Evolutionary conservation across 2,888 invertebrate species (phyloP).

Genomic region (Drosophila acutilabella): DNA sequence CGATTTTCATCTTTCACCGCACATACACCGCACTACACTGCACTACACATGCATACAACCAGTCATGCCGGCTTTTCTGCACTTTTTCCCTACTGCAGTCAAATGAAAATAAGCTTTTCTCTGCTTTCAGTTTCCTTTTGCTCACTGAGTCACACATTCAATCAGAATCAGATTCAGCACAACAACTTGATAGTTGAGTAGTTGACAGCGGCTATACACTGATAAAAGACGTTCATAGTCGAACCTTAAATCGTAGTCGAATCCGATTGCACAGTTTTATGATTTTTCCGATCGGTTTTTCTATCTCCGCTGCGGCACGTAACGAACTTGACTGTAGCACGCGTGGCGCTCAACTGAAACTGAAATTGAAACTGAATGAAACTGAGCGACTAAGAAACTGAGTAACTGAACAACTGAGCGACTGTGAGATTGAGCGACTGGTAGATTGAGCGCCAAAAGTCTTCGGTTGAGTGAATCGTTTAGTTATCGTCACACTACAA

Average conservation of each 20-base stretch:
- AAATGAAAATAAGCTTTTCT: conserved; percentile 7
- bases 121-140: background rate
- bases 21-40: conserved; percentile 29
- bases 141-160: conserved; percentile 56
- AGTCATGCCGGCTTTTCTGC: conserved; percentile 50
- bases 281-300: background rate
- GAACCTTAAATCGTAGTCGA: conserved; percentile 4
- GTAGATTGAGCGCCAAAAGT: conserved; percentile 30
- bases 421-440: background rate
- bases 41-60: conserved; percentile 12
- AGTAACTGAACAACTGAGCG: background rate
- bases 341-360: conserved; percentile 74
- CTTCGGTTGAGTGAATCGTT: conserved; percentile 30
- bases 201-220: conserved; percentile 39
- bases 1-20: conserved; percentile 67
- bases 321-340: conserved; percentile 63
- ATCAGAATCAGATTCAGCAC: conserved; percentile 59
- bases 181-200: conserved; percentile 23
- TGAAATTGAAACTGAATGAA: conserved; percentile 69
- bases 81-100: conserved; percentile 37
- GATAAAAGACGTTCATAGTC: conserved; percentile 36
- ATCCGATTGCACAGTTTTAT: conserved; percentile 1
- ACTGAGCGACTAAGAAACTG: conserved; percentile 21
- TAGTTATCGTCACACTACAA: conserved; percentile 46
- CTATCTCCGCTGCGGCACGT: conserved; percentile 24